Evolutionary conservation across 1,140 invertebrate genomes (phyloP), one percentile per base, ranked within the genome.

Genomic region (Drosophila arawakana): DNA sequence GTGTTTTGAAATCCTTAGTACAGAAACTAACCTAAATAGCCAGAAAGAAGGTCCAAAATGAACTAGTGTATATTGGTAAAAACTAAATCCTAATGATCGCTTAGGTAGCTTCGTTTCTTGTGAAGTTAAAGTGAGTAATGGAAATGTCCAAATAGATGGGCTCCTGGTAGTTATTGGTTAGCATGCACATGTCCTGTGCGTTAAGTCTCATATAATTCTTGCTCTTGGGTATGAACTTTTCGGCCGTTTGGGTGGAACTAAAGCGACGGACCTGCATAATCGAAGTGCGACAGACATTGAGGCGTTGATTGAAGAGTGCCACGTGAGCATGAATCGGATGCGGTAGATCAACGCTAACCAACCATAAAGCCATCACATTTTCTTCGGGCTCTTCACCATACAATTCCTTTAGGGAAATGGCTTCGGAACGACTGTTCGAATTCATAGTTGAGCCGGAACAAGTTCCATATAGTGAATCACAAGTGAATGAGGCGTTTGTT

Each of bases 141-240:
- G 72, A 44, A 1, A 85, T 1, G 52, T 85, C 82, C 44, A 85
- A 0, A 9, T 81, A 86, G 3, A 85, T 25, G 1, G 68, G 54
- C 11, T 85, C 82, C 0, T 21, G 52, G 7, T 57, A 46, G 21
- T 67, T 15, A 25, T 85, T 78, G 8, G 65, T 76, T 0, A 85
- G 60, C 6, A 79, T 1, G 0, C 41, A 37, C 37, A 85, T 9
- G 8, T 85, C 82, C 21, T 49, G 43, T 1, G 37, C 61, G 8
- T 34, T 41, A 0, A 85, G 44, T 0, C 78, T 65, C 82, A 86
- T 50, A 37, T 54, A 81, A 9, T 79, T 59, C 0, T 11, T n/a
- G 34, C 65, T 71, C 0, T 7, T 9, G 0, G 0, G 3, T 55
- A 76, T 41, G 0, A 85, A 67, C 2, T 71, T 18, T 1, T 18